These are phyloP conservation scores for Ailurus styani DNA, from an alignment of 2,113 vertebrate genomes.

Conservation along the genomic window DNA sequence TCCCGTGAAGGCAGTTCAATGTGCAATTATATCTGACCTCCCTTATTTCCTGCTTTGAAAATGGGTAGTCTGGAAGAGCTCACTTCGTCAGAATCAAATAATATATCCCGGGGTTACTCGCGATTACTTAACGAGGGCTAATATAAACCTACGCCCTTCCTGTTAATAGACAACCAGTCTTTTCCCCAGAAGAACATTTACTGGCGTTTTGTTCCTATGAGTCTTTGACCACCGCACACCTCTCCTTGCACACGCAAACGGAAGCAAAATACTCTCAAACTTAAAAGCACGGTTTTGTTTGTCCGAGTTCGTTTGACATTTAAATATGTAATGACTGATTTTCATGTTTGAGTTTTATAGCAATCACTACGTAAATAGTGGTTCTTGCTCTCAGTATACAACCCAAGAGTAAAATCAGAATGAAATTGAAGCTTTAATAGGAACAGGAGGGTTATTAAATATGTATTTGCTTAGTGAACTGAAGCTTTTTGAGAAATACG, in stretches of 20 bases:
- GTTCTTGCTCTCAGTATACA: not conserved
- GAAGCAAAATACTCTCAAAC: not conserved
- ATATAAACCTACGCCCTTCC: not conserved
- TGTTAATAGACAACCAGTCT: not conserved
- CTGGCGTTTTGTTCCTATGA: not conserved
- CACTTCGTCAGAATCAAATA: not conserved
- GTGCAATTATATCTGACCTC: not conserved
- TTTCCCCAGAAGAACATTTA: not conserved
- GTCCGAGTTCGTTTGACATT: not conserved
- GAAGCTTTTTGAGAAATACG: not conserved
- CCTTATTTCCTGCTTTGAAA: not conserved
- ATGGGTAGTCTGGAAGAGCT: not conserved
- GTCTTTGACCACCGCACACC: not conserved
- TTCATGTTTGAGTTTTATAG: not conserved
- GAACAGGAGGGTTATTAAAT: not conserved
- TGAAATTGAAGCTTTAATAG: not conserved
- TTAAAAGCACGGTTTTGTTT: not conserved
- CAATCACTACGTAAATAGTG: not conserved
- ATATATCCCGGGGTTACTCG: slow-evolving; percentile 10
- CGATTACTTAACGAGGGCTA: not conserved
- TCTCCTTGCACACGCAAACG: not conserved
- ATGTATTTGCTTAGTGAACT: not conserved
- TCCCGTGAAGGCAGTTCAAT: not conserved
- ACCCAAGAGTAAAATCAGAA: not conserved
- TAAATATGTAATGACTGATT: not conserved